Evolutionary conservation across 2,113 vertebrate genomes (phyloP), one percentile per base, ranked within the genome.

Genomic region (Rafetus swinhoei): DNA sequence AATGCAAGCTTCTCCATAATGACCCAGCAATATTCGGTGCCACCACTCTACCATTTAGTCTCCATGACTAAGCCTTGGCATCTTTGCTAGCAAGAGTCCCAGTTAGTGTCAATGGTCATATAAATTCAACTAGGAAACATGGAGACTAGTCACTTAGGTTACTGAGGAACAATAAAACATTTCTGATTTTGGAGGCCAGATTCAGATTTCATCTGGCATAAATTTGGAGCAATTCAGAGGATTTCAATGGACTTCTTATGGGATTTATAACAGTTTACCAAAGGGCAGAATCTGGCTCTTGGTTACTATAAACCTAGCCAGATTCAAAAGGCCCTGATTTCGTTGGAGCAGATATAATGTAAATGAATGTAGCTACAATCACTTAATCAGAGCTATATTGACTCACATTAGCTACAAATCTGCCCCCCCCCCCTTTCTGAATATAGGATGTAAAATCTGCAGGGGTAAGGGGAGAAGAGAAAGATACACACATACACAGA

Each of bases 401-500:
- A 12, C 74, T 72, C 21, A 29, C 15, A 15, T 35, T 10, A 57
- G 54, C 69, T 87, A 77, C 94, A 52, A 55, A 76, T 52, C 29
- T 50, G 21, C 52, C 56, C 0, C 0, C 21, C 6, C 82, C 82
- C 55, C 91, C 39, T 84, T 81, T 81, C 2, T 0, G 22, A 85
- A 29, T n/a, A 79, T 88, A 85, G 52, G 53, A 90, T 56, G 92
- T 19, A 69, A 69, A 92, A 57, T 53, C 54, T 53, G 45, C 45
- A 45, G 45, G 45, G 6, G 45, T 45, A 45, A 45, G 45, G 45
- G 45, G 56, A 82, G 76, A 35, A 91, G 76, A 32, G 52, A 77
- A 65, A 82, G 32, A 90, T 74, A 79, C 74, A 93, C 59, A 83
- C 15, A 57, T 88, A 89, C 72, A 81, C 89, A 72, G 53, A 91